Evolutionary conservation across 2,888 invertebrate genomes (phyloP).

Genomic region (Ligdia adustata): DNA sequence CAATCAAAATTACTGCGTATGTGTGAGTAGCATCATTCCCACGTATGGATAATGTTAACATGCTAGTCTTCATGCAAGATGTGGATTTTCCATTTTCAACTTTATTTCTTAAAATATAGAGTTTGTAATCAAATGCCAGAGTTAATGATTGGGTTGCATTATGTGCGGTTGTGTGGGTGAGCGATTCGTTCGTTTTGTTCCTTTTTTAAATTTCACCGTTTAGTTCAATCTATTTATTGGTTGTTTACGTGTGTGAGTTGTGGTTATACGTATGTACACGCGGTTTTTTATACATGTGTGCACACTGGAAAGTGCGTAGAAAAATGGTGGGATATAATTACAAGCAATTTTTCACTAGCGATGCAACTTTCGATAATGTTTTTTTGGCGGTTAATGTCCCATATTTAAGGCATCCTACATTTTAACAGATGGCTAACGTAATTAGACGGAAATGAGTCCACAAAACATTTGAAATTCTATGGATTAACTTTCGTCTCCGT

Average conservation of each 20-base stretch:
- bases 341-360: slow-evolving; percentile 57
- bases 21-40: slow-evolving; percentile 67
- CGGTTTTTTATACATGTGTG: slow-evolving; percentile 47
- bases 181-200: slow-evolving; percentile 80
- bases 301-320: slow-evolving; percentile 77
- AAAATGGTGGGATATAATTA: slow-evolving; percentile 74
- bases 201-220: slow-evolving; percentile 84
- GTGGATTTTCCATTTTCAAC: slow-evolving; percentile 43
- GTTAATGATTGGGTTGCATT: slow-evolving; percentile 80
- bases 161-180: slow-evolving; percentile 65
- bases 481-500: too few species aligned
- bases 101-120: slow-evolving; percentile 37
- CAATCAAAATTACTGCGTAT: slow-evolving; percentile 67
- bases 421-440: too few species aligned
- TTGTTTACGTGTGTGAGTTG: slow-evolving; percentile 67
- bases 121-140: slow-evolving; percentile 36
- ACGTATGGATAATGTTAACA: slow-evolving; percentile 73
- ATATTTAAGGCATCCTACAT: too few species aligned
- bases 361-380: slow-evolving; percentile 19
- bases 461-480: too few species aligned
- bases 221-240: slow-evolving; percentile 85
- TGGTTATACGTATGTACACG: slow-evolving; percentile 56
- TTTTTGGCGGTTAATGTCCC: too few species aligned
- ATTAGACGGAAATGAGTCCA: too few species aligned
- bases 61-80: slow-evolving; percentile 67